These are phyloP conservation scores for Cryptus armator DNA, from an alignment of 2,888 invertebrate genomes.

Conservation along the genomic window DNA sequence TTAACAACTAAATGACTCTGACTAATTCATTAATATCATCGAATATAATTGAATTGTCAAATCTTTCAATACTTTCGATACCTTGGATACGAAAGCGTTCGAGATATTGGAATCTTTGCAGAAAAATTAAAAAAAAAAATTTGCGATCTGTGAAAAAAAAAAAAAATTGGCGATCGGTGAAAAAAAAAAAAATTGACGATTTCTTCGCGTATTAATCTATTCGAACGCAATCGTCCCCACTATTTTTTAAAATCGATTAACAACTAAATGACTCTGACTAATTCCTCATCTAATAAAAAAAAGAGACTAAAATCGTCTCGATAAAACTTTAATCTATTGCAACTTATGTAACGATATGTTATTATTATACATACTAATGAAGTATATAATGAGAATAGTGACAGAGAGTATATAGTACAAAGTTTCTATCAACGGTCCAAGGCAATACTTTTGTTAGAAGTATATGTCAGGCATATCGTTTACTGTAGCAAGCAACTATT, in stretches of 20 bases:
- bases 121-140: not conserved
- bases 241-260: not conserved
- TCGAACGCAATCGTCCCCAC: conserved; percentile 2
- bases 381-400: conserved; percentile 46
- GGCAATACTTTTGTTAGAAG: conserved; percentile 69
- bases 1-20: conserved; percentile 13
- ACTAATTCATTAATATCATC: conserved; percentile 41
- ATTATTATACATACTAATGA: conserved; percentile 46
- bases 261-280: conserved; percentile 25
- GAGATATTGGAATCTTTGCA: not conserved
- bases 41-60: conserved; percentile 13
- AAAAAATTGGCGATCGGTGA: too few relatives aligned
- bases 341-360: conserved; percentile 22
- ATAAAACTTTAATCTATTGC: not conserved
- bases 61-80: not conserved
- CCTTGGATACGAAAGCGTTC: conserved; percentile 9
- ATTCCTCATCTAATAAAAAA: conserved; percentile 13
- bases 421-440: conserved; percentile 65
- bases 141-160: not conserved
- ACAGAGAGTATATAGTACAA: conserved; percentile 52
- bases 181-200: too few relatives aligned
- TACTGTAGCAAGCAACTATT: conserved; percentile 83
- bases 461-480: conserved; percentile 74
- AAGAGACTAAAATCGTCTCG: not conserved
- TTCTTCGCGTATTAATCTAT: not conserved